Base-by-base conservation (phyloP, 2,888 invertebrate species). In the Coelopa pilipes region DNA sequence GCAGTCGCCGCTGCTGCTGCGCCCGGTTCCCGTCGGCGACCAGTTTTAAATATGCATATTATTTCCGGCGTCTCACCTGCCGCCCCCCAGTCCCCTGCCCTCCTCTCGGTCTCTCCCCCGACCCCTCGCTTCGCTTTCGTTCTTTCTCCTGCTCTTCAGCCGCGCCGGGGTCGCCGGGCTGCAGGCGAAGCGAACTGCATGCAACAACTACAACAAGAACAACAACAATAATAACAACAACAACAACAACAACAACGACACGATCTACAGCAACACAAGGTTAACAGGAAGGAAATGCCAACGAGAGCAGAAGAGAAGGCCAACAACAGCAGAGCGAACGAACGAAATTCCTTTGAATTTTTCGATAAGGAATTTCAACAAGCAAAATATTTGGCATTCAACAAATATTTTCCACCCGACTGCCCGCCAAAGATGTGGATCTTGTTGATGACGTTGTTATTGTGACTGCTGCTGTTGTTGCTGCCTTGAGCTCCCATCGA, bases 31-130 rank as follows among this genome's bases (percentile, higher is more conserved):
- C 17, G 47, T 13, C 21, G 21, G 24, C 62, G 15, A 62, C 19
- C 62, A 34, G 49, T 69, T 74, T 70, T 70, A 70, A 72, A 74
- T 70, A 74, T 76, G 63, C 67, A 74, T 66, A 63, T 74, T 74
- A 66, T 70, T 70, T 76, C 73, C 72, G 74, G 76, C 50, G 59
- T 72, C 70, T 73, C 72, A 59, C 74, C 74, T 73, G 63, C 17
- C 19, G 34, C 49, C 34, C 2, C 7, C 34, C 34, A 34, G 2
- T 34, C 34, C 4, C 7, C 34, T 34, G 34, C 34, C 2, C 7
- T 34, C 7, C 34, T 34, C 34, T 34, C 34, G 2, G 34, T 34
- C 34, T 34, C 7, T 34, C 7, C 7, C 7, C 34, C 7, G 2
- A 4, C 7, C 34, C 34, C 34, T 34, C 7, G 7, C 2, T 34